phyloP scores from a whole-genome alignment of 2,113 vertebrate species.

The Nothocercus julius region DNA sequence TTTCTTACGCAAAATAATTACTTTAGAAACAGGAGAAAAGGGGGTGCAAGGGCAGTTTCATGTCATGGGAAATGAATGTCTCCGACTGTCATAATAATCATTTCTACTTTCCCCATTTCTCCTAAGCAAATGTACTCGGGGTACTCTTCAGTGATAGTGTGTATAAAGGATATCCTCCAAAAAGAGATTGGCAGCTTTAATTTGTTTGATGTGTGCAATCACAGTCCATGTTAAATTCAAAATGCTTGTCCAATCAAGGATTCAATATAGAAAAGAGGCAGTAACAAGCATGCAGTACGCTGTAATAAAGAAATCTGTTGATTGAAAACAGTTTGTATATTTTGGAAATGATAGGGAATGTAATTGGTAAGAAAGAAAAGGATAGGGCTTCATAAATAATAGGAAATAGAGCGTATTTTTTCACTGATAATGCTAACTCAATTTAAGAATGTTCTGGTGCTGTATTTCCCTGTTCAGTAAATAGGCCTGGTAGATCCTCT shows the following conservation, averaged over 20 bases:
- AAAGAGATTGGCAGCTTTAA: conserved; percentile 96
- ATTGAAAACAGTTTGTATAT: conserved; percentile 99
- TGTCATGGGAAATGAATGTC: conserved; percentile 49
- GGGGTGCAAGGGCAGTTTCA: conserved; percentile 28
- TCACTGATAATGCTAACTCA: conserved; percentile 86
- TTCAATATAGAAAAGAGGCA: conserved; percentile 85
- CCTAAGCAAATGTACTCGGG: conserved; percentile 73
- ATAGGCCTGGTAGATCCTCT: conserved; percentile 67
- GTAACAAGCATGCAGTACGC: conserved; percentile 88
- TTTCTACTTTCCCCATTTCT: conserved; percentile 74
- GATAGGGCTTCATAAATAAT: conserved; percentile 98
- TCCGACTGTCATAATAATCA: conserved; percentile 36
- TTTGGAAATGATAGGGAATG: conserved; percentile 99
- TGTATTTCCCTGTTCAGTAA: conserved; percentile 72
- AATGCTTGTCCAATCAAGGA: conserved; percentile 91
- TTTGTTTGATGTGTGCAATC: conserved; percentile 99
- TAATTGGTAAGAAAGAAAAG: conserved; percentile 99
- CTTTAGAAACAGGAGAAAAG: conserved; percentile 2
- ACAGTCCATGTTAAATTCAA: conserved; percentile 94
- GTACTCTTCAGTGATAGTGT: conserved; percentile 72
- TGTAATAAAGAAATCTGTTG: conserved; percentile 97
- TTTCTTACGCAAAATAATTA: conserved; percentile 26
- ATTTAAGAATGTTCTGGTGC: conserved; percentile 78
- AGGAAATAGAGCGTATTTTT: conserved; percentile 99
- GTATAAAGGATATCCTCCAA: conserved; percentile 90